phyloP scores from a whole-genome alignment of 35 echinoderm and acorn worm species.

The Heliocidaris erythrogramma region DNA sequence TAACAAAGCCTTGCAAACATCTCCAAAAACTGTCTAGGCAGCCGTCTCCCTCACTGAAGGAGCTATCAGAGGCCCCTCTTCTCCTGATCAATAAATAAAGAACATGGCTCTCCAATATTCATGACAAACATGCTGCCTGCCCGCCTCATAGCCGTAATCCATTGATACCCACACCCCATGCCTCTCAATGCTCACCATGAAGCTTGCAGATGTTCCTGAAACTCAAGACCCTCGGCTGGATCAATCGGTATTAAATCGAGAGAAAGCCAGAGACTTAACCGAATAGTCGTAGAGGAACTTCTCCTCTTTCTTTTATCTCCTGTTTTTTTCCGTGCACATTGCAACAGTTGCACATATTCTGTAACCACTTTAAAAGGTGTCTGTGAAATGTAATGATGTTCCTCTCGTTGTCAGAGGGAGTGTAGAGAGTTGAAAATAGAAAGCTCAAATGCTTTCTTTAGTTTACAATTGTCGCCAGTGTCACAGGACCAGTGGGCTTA shows the following conservation, averaged over 20 bases:
- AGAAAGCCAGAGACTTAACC: not conserved
- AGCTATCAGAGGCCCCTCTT: not conserved
- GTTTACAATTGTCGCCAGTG: too few relatives aligned
- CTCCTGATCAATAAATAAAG: not conserved
- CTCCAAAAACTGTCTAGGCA: not conserved
- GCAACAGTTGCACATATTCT: not conserved
- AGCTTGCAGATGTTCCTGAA: not conserved
- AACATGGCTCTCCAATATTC: not conserved
- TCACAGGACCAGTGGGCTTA: too few relatives aligned
- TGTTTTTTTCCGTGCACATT: not conserved
- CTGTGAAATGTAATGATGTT: not conserved
- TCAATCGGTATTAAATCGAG: conserved; percentile 1
- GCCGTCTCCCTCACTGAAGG: not conserved
- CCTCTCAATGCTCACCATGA: not conserved
- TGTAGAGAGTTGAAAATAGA: not conserved
- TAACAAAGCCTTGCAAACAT: not conserved
- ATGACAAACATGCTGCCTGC: not conserved
- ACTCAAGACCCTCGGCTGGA: not conserved
- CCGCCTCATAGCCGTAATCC: not conserved
- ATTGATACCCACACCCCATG: not conserved
- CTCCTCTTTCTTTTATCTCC: not conserved
- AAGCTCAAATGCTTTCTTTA: too few relatives aligned
- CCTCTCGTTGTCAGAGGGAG: not conserved
- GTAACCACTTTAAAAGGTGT: not conserved
- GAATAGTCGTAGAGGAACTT: not conserved